Conservation (phyloP, 2,113 vertebrate species). For the Oreochromis spilurus region DNA sequence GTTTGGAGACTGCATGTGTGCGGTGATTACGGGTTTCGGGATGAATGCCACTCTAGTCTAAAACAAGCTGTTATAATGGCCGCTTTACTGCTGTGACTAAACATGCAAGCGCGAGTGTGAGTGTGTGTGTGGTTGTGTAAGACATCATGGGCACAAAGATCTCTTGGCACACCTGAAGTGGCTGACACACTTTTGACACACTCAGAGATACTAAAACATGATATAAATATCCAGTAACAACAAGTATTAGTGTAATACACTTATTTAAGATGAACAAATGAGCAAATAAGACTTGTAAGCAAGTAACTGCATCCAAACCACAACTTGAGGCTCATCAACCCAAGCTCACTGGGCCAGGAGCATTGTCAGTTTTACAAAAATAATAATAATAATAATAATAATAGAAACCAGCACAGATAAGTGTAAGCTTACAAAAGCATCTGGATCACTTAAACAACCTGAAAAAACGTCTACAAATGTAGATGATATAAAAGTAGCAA, state of each 20-base stretch:
- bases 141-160: slow-evolving; percentile 60
- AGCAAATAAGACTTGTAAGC: not conserved
- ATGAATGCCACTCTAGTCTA: slow-evolving; percentile 19
- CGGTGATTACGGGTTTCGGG: not conserved
- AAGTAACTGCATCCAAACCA: not conserved
- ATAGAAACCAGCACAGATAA: not conserved
- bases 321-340: not conserved
- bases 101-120: slow-evolving; percentile 38
- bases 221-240: slow-evolving; percentile 26
- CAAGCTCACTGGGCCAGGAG: not conserved
- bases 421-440: slow-evolving; percentile 30
- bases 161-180: slow-evolving; percentile 55
- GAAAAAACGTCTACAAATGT: slow-evolving; percentile 28
- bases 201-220: slow-evolving; percentile 28
- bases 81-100: slow-evolving; percentile 35
- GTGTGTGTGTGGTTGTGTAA: slow-evolving; percentile 11
- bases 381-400: not conserved
- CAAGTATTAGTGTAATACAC: slow-evolving; percentile 5
- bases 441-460: slow-evolving; percentile 27
- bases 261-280: not conserved
- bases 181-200: slow-evolving; percentile 44
- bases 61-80: slow-evolving; percentile 35
- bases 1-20: not conserved
- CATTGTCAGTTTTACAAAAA: not conserved
- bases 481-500: slow-evolving; percentile 31